These are phyloP conservation scores for Zaprionus inermis DNA, from an alignment of 1,140 invertebrate genomes.

Conservation along the genomic window DNA sequence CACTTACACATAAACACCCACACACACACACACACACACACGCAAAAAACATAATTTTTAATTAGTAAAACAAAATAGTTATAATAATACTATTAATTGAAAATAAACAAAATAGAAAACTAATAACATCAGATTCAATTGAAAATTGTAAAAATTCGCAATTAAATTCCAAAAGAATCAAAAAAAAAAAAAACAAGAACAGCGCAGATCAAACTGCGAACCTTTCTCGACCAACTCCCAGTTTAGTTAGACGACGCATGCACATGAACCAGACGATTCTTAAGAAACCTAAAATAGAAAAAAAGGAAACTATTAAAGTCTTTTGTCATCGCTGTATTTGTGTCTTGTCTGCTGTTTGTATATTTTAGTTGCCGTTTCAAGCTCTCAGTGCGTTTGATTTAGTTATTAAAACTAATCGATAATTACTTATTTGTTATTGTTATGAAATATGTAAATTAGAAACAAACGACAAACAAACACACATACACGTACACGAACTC, in stretches of 20 bases:
- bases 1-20: conserved; percentile 25
- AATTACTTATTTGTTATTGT: conserved; percentile 81
- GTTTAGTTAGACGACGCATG: conserved; percentile 40
- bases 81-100: conserved; percentile 52
- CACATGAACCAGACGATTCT: conserved; percentile 12
- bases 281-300: conserved; percentile 1
- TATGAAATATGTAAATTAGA: conserved; percentile 66
- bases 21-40: conserved; percentile 24
- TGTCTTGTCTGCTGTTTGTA: conserved; percentile 48
- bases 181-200: conserved; percentile 15
- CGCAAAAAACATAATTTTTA: conserved; percentile 57
- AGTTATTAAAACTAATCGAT: conserved; percentile 70
- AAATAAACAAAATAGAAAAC: conserved; percentile 39
- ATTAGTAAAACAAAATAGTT: conserved; percentile 70
- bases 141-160: conserved; percentile 60
- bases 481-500: conserved; percentile 28
- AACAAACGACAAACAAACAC: conserved; percentile 20
- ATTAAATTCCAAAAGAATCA: conserved; percentile 39
- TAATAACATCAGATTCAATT: conserved; percentile 52
- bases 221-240: conserved; percentile 33
- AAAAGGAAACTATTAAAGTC: background rate
- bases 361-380: conserved; percentile 57
- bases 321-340: conserved; percentile 14
- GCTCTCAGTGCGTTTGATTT: conserved; percentile 58
- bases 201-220: conserved; percentile 9